A percentile compares a stretch with the other conserved stretches of the same genome.
Conservation (phyloP, 2,888 invertebrate genomes). For the Cataglyphis albicans region DNA sequence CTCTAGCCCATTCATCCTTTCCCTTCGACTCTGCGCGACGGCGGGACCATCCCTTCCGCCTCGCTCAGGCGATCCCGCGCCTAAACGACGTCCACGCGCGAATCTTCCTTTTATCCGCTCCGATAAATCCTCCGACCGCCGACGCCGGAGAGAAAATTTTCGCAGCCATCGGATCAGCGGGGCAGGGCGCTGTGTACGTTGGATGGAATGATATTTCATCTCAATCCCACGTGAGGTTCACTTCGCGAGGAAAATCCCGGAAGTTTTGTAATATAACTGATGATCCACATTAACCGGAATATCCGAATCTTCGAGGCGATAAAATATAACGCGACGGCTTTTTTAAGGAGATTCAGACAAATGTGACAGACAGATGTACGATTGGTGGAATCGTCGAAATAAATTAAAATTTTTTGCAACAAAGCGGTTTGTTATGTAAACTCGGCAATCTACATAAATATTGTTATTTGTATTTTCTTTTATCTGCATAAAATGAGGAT, state of each 20-base stretch:
- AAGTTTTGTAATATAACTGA: constrained; percentile 50
- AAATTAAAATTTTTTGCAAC: background rate
- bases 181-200: constrained; percentile 60
- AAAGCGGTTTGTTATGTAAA: background rate
- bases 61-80: constrained; percentile 47
- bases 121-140: constrained; percentile 69
- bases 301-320: background rate
- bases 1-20: background rate
- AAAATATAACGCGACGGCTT: background rate
- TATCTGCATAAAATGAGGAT: background rate
- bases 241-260: background rate
- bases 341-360: constrained; percentile 2
- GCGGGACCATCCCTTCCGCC: constrained; percentile 37
- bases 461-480: background rate
- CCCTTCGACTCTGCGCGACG: constrained; percentile 12
- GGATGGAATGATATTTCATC: constrained; percentile 72
- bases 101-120: constrained; percentile 71
- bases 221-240: constrained; percentile 63
- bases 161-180: constrained; percentile 71
- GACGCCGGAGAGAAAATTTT: constrained; percentile 67
- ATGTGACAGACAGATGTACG: background rate
- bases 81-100: constrained; percentile 62
- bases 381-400: background rate
- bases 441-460: background rate
- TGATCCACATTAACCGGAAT: constrained; percentile 64